Base-by-base conservation (phyloP, 2,113 vertebrate genomes). In the Engystomops pustulosus region DNA sequence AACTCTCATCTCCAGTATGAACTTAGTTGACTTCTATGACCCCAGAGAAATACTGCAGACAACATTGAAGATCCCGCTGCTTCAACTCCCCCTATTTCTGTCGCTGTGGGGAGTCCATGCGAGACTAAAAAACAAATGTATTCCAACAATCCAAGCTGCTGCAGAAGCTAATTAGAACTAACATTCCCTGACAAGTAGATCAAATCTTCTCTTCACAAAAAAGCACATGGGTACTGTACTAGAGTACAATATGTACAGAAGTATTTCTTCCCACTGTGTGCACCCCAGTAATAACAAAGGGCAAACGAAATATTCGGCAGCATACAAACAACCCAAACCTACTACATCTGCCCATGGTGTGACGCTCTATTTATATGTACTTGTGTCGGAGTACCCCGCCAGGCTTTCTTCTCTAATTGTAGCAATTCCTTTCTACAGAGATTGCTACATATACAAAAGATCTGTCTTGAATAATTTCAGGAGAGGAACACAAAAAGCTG, bases 321-420 rank as follows among this genome's bases (percentile, higher is more conserved):
- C 3, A 1, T 38, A 23, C 8, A 3, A 38, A 34, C 20, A 74
- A 45, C 41, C 44, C 44, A 51, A 27, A 14, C 27, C 27, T n/a
- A 76, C 27, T 76, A 12, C 27, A 18, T 36, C 49, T 38, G 4
- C 11, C 32, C 12, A 30, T 34, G 27, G 6, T 17, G 38, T 20
- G 38, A 20, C 30, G 17, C 80, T 15, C 41, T 51, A 44, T 79
- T 55, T 81, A 58, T 81, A 70, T 47, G 67, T 69, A 81, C 45
- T 51, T 41, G 55, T 71, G 34, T 58, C 38, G 6, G 34, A 81
- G 70, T 38, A 44, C 55, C 80, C 45, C 80, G 53, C 32, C 36
- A 45, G 47, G 80, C 32, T 55, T 82, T 53, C 23, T 30, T 58
- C 80, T 72, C 51, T 55, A 72, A 82, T 82, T 82, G 47, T 60